A percentile compares a stretch with the other conserved stretches of the same genome.
Conservation (phyloP, 2,888 invertebrate genomes). For the Folsomia candida region DNA sequence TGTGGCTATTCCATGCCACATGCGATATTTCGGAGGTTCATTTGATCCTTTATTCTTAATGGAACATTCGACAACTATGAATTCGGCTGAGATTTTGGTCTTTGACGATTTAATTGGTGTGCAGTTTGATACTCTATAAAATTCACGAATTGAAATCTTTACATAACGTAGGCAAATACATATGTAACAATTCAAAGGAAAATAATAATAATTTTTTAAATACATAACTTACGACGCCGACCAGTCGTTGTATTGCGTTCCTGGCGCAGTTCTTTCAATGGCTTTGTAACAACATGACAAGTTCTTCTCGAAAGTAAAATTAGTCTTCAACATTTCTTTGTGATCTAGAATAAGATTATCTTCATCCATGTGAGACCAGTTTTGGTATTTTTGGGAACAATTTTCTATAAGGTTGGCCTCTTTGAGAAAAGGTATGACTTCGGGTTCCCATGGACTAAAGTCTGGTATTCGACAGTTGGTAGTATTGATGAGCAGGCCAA, state of each 20-base stretch:
- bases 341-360: not conserved
- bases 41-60: not conserved
- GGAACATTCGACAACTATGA: conserved; percentile 9
- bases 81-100: conserved; percentile 2
- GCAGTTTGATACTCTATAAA: not conserved
- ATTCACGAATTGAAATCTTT: too few species aligned
- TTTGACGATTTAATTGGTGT: not conserved
- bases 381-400: not conserved
- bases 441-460: conserved; percentile 6
- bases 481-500: not conserved
- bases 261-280: not conserved
- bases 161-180: too few species aligned
- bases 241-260: too few species aligned
- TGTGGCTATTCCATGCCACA: not conserved
- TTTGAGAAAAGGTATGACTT: not conserved
- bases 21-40: not conserved
- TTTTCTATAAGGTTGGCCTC: not conserved
- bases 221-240: too few species aligned
- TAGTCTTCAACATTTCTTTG: not conserved
- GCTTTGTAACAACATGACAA: not conserved
- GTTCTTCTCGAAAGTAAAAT: not conserved
- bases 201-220: too few species aligned
- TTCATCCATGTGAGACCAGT: not conserved
- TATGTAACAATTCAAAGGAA: too few species aligned
- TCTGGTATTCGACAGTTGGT: conserved; percentile 1